Percentiles rank a stretch among this genome's conserved stretches.
Conservation (phyloP, 2,888 invertebrate species). For the Schizaphis graminum region DNA sequence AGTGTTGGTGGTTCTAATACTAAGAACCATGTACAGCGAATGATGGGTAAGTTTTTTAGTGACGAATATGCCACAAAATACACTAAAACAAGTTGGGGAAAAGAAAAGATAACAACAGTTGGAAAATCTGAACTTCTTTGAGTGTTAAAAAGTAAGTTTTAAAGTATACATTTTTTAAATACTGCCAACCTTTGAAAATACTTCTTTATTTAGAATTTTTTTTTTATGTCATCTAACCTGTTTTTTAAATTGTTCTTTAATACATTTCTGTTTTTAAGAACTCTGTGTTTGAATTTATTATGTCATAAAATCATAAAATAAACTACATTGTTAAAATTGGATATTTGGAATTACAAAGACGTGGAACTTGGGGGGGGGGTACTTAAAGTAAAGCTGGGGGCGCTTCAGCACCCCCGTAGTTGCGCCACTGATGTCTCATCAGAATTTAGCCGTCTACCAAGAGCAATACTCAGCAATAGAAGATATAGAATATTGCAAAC, state of each 20-base stretch:
- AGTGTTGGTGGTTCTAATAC: background rate
- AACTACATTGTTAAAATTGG: no score
- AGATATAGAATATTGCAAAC: background rate
- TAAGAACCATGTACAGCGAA: background rate
- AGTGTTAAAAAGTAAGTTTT: background rate
- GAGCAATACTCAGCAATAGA: background rate
- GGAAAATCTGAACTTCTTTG: background rate
- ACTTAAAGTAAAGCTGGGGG: no score
- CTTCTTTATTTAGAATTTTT: no score
- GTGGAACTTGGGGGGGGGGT: no score
- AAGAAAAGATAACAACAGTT: background rate
- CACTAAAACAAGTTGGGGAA: background rate
- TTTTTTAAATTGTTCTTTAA: no score
- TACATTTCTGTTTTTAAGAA: no score
- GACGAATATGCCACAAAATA: background rate
- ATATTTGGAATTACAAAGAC: no score
- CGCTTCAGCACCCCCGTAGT: no score
- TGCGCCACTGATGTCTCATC: background rate
- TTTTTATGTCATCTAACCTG: no score
- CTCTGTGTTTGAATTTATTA: no score
- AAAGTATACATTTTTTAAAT: background rate
- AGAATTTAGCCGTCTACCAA: conserved; percentile 1
- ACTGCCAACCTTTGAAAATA: background rate
- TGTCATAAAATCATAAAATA: no score
- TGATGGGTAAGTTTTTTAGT: background rate